Percentiles rank a stretch among this genome's conserved stretches.
Conservation (phyloP, 2,113 vertebrate genomes). For the Zosterops pallidus region DNA sequence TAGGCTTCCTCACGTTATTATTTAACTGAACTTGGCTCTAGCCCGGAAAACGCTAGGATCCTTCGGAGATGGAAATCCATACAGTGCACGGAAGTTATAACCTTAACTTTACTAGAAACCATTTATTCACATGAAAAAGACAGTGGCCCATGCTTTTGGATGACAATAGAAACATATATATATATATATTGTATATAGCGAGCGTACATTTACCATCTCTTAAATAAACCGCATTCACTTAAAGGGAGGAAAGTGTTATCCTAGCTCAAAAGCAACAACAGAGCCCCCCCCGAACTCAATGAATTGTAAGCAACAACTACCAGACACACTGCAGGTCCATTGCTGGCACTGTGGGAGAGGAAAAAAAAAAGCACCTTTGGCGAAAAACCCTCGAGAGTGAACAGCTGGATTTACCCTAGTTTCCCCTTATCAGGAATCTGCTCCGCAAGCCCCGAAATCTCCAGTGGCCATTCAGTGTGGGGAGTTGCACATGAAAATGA, state of each 20-base stretch:
- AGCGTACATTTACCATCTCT: conserved; percentile 75
- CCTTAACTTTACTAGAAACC: conserved; percentile 78
- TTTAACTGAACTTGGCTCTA: conserved; percentile 5
- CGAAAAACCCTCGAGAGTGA: conserved; percentile 71
- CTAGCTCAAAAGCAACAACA: conserved; percentile 62
- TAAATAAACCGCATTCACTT: conserved; percentile 74
- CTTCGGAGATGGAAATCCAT: conserved; percentile 64
- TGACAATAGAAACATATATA: conserved; percentile 65
- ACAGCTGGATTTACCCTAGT: conserved; percentile 74
- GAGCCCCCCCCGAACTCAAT: conserved; percentile 51
- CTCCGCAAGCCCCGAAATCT: conserved; percentile 75
- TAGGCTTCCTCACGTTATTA: background rate
- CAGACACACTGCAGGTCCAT: conserved; percentile 68
- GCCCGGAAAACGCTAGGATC: background rate
- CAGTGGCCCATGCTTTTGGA: conserved; percentile 71
- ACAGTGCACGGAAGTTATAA: conserved; percentile 72
- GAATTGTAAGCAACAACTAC: conserved; percentile 68
- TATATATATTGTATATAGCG: conserved; percentile 54
- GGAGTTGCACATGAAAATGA: conserved; percentile 70
- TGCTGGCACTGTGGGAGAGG: conserved; percentile 41
- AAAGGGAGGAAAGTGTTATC: conserved; percentile 36
- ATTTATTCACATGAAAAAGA: conserved; percentile 80
- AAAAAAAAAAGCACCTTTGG: conserved; percentile 70
- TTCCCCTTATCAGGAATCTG: conserved; percentile 77
- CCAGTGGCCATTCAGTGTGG: conserved; percentile 75